These are phyloP conservation scores for Etheostoma cragini DNA, from an alignment of 2,113 vertebrate species.

Conservation along the genomic window DNA sequence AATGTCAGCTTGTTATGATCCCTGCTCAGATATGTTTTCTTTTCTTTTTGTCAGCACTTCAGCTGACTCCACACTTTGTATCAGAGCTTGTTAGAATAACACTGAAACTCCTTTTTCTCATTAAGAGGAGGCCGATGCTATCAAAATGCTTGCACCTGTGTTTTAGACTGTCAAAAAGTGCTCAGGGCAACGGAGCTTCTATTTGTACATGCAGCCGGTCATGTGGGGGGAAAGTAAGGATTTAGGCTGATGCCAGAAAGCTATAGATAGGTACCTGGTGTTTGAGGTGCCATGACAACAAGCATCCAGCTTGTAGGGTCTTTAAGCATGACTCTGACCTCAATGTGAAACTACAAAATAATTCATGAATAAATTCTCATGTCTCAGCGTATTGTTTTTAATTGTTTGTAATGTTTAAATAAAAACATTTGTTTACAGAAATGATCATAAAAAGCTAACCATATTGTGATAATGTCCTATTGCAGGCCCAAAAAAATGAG, in stretches of 20 bases:
- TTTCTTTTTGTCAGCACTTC: conserved; percentile 5
- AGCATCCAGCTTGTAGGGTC: background rate
- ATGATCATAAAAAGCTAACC: background rate
- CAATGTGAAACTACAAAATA: background rate
- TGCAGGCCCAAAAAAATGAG: conserved; percentile 99
- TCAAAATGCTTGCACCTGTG: conserved; percentile 12
- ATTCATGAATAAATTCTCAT: background rate
- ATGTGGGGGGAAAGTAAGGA: background rate
- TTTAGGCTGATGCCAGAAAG: conserved; percentile 1
- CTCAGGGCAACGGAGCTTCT: background rate
- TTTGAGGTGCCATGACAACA: conserved; percentile 11
- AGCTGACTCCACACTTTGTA: conserved; percentile 57
- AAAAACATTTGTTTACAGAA: too few species aligned
- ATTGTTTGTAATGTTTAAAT: too few species aligned
- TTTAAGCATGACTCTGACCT: background rate
- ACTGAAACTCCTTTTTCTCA: conserved; percentile 27
- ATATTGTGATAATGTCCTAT: conserved; percentile 14
- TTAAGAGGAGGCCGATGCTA: conserved; percentile 33
- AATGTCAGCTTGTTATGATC: background rate
- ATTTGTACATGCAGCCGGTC: conserved; percentile 6
- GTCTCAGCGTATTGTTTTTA: too few species aligned
- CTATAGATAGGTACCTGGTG: conserved; percentile 6
- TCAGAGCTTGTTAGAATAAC: conserved; percentile 41
- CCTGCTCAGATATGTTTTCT: background rate
- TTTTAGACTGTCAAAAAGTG: conserved; percentile 19